Evolutionary conservation across 2,797 vertebrate species (phyloP).

Genomic region (Alectoris magna): DNA sequence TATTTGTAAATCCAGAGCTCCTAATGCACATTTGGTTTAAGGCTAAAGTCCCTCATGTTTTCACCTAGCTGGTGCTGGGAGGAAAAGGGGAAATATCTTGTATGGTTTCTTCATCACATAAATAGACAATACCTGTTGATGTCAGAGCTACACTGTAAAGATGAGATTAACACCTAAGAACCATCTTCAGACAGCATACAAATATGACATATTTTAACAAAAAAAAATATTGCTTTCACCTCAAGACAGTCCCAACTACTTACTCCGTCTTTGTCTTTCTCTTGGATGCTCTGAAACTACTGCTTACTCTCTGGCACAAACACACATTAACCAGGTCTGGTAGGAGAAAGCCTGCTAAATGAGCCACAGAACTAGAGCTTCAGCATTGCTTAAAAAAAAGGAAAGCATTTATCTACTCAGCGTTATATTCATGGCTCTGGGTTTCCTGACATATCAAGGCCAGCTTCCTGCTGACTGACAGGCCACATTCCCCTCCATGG

Average conservation of each 20-base stretch:
- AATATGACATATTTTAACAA: not conserved
- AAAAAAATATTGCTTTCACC: not conserved
- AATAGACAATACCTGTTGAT: not conserved
- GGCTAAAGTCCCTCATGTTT: not conserved
- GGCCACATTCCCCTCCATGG: not conserved
- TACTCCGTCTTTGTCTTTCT: not conserved
- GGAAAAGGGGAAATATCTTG: not conserved
- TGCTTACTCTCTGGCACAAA: not conserved
- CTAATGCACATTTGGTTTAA: not conserved
- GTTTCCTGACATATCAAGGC: not conserved
- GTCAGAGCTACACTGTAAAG: not conserved
- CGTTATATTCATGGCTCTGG: constrained; percentile 2
- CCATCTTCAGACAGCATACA: not conserved
- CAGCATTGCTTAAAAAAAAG: not conserved
- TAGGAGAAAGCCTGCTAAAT: not conserved
- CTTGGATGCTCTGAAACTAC: not conserved
- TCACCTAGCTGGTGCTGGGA: not conserved
- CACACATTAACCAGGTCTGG: not conserved
- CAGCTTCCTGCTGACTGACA: not conserved
- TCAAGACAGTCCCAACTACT: not conserved
- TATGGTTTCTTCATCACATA: not conserved
- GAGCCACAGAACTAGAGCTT: not conserved
- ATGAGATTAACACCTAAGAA: not conserved
- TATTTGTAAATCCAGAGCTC: not conserved
- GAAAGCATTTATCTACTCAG: not conserved